A percentile compares a stretch with the other conserved stretches of the same genome.
Conservation (phyloP, 2,888 invertebrate species). For the Temnothorax unifasciatus region DNA sequence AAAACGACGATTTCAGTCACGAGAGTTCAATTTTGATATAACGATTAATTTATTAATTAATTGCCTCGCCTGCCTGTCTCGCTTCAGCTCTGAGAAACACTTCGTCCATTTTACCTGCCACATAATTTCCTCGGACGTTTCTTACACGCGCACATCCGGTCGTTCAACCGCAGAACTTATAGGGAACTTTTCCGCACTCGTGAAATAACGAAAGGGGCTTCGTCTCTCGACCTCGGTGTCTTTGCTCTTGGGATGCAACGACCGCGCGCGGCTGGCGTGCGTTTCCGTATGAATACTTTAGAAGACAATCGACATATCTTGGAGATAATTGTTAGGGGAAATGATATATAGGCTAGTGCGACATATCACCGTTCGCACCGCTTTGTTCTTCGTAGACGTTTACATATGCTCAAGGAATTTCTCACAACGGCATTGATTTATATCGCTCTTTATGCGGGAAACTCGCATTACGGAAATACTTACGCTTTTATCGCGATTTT, state of each 20-base stretch:
- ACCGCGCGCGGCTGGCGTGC: slow-evolving; percentile 28
- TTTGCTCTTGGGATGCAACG: slow-evolving; percentile 49
- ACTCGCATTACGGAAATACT: background rate
- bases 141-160: slow-evolving; percentile 5
- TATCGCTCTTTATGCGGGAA: no score
- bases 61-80: background rate
- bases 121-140: background rate
- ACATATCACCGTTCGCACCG: background rate
- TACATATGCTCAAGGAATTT: slow-evolving; percentile 26
- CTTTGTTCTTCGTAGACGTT: slow-evolving; percentile 41
- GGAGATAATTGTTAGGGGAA: slow-evolving; percentile 43
- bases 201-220: slow-evolving; percentile 10
- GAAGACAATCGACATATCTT: slow-evolving; percentile 59
- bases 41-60: background rate
- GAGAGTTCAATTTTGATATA: background rate
- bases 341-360: background rate
- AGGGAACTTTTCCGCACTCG: slow-evolving; percentile 14
- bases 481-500: background rate
- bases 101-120: background rate
- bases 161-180: slow-evolving; percentile 23
- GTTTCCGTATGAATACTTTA: slow-evolving; percentile 66
- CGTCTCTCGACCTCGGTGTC: slow-evolving; percentile 17
- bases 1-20: background rate
- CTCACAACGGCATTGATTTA: slow-evolving; percentile 28
- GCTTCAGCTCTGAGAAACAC: background rate